phyloP scores from a whole-genome alignment of 1,140 invertebrate species.

The Steinernema feltiae region DNA sequence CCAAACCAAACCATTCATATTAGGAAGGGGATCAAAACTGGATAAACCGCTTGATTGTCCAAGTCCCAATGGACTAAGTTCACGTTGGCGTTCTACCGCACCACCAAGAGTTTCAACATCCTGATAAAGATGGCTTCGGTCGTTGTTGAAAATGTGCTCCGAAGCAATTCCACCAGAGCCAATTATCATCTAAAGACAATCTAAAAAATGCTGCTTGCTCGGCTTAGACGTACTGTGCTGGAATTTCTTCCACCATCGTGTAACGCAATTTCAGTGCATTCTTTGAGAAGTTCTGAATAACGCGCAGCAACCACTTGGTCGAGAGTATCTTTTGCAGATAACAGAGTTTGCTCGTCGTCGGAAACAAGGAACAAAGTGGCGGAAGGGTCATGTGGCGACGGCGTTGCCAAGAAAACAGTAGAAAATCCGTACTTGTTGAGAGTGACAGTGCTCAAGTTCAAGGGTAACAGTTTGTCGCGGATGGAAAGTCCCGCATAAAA shows the following conservation, averaged over 20 bases:
- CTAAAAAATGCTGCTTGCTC: not conserved
- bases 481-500: not conserved
- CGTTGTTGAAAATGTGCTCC: not conserved
- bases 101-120: not conserved
- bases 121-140: not conserved
- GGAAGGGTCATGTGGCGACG: not conserved
- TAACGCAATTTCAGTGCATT: not conserved
- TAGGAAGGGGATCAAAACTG: not conserved
- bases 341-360: not conserved
- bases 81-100: not conserved
- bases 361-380: not conserved
- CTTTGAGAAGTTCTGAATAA: not conserved
- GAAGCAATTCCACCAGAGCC: not conserved
- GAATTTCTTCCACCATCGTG: not conserved
- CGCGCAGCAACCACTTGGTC: not conserved
- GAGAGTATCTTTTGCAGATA: not conserved
- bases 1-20: not conserved
- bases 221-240: conserved; percentile 2
- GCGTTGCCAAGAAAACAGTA: not conserved
- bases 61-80: not conserved
- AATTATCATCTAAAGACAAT: not conserved
- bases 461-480: not conserved
- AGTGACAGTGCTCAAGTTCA: not conserved
- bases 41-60: not conserved
- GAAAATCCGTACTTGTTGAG: not conserved